phyloP scores from a whole-genome alignment of 2,113 vertebrate genomes.

The Pao palembangensis region DNA sequence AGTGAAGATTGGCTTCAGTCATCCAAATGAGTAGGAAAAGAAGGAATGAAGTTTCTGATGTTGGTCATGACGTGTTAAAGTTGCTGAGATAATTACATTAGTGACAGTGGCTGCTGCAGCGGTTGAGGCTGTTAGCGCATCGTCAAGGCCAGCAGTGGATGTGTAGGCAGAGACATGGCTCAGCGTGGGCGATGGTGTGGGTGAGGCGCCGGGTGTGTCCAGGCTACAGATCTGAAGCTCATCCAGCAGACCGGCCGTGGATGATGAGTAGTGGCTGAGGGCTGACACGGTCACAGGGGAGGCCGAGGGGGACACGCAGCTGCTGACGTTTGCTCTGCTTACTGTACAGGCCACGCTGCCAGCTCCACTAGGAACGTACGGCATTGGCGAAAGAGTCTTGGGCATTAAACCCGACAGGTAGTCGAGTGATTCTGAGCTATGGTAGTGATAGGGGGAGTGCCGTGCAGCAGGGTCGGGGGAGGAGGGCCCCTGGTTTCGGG shows the following conservation, averaged over 20 bases:
- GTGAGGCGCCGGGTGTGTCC: constrained; percentile 78
- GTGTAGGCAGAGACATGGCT: constrained; percentile 80
- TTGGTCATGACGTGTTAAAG: constrained; percentile 47
- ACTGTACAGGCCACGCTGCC: constrained; percentile 35
- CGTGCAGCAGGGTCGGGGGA: constrained; percentile 54
- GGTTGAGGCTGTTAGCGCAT: constrained; percentile 73
- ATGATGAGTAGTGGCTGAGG: constrained; percentile 82
- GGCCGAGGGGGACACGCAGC: constrained; percentile 56
- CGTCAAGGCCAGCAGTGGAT: constrained; percentile 77
- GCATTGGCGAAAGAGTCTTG: constrained; percentile 67
- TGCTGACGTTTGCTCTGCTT: constrained; percentile 31
- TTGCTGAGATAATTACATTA: constrained; percentile 84
- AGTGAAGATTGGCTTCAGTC: constrained; percentile 26
- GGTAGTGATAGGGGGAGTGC: constrained; percentile 63
- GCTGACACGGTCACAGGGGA: constrained; percentile 79
- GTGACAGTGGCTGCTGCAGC: constrained; percentile 72
- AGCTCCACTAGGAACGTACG: constrained; percentile 56
- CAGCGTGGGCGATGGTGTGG: constrained; percentile 85
- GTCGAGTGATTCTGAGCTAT: constrained; percentile 71
- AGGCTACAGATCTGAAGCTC: constrained; percentile 82
- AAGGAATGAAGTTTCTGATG: constrained; percentile 24
- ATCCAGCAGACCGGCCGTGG: constrained; percentile 80
- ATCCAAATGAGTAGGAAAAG: constrained; percentile 31
- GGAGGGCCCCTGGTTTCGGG: constrained; percentile 51
- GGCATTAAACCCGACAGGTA: constrained; percentile 75